phyloP scores from a whole-genome alignment of 2,888 invertebrate genomes.

The Dolichopus griseipennis region DNA sequence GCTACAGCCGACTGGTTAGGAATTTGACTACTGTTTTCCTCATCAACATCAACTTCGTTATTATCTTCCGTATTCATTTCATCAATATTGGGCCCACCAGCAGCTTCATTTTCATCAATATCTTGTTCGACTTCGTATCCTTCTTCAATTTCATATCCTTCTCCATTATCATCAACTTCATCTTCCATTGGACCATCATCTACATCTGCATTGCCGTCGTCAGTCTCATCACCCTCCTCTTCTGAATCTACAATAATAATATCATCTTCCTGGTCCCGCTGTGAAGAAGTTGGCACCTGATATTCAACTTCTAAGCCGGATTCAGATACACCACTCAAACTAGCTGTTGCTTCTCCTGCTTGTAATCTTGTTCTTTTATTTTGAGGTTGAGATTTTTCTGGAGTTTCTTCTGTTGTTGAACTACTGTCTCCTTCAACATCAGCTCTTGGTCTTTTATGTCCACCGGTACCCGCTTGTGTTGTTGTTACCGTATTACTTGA shows the following conservation, averaged over 20 bases:
- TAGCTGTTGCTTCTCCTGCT: conserved; percentile 34
- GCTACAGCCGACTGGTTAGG: conserved; percentile 26
- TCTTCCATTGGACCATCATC: conserved; percentile 45
- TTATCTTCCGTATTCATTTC: conserved; percentile 50
- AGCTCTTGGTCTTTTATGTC: conserved; percentile 51
- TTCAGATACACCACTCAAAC: conserved; percentile 48
- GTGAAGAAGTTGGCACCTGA: conserved; percentile 79
- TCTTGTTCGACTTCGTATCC: conserved; percentile 46
- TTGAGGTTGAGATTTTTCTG: conserved; percentile 35
- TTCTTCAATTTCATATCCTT: conserved; percentile 51
- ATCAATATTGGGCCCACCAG: conserved; percentile 37
- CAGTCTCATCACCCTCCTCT: conserved; percentile 54
- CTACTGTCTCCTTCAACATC: conserved; percentile 50
- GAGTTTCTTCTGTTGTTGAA: conserved; percentile 41
- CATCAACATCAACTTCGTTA: conserved; percentile 57
- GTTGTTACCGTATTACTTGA: conserved; percentile 61
- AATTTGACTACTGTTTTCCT: conserved; percentile 39
- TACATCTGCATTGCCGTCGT: conserved; percentile 50
- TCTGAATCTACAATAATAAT: conserved; percentile 73
- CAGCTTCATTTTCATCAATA: conserved; percentile 48
- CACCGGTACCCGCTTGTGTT: conserved; percentile 48
- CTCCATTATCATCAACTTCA: conserved; percentile 47
- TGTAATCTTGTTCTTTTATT: conserved; percentile 38
- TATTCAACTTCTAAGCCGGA: conserved; percentile 60
- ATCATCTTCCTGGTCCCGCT: conserved; percentile 77